phyloP scores from a whole-genome alignment of 2,888 invertebrate species.

The Dolichopus griseipennis region DNA sequence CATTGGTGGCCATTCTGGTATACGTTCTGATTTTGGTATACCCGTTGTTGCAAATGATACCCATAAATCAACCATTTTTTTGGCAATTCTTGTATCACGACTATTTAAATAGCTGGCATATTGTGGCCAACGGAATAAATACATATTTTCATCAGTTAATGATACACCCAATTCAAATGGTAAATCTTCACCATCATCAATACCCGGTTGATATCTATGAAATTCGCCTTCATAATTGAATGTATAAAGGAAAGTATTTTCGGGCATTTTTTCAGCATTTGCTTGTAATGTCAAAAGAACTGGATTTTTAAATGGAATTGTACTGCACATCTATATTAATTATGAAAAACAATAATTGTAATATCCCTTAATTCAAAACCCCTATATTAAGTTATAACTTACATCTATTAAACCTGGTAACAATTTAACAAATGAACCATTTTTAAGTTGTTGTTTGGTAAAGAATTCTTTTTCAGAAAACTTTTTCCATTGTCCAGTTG shows the following conservation, averaged over 20 bases:
- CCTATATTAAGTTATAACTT: constrained; percentile 24
- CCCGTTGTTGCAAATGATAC: constrained; percentile 39
- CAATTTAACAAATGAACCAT: constrained; percentile 43
- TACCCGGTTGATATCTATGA: constrained; percentile 38
- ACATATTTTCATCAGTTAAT: constrained; percentile 51
- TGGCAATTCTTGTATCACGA: constrained; percentile 41
- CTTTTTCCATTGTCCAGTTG: constrained; percentile 32
- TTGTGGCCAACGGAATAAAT: constrained; percentile 46
- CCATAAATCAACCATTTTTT: constrained; percentile 44
- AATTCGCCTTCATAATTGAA: constrained; percentile 45
- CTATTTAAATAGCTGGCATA: constrained; percentile 33
- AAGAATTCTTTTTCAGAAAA: constrained; percentile 35
- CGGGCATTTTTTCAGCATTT: constrained; percentile 36
- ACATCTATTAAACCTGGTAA: constrained; percentile 47
- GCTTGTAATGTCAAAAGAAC: constrained; percentile 41
- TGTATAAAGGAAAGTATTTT: constrained; percentile 45
- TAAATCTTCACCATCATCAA: constrained; percentile 35
- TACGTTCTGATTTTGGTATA: constrained; percentile 31
- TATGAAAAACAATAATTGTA: constrained; percentile 13
- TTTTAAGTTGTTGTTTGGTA: constrained; percentile 31
- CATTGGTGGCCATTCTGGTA: constrained; percentile 37
- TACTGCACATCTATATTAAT: constrained; percentile 42
- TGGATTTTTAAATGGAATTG: constrained; percentile 45
- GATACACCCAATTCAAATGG: constrained; percentile 48
- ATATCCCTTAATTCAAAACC: not conserved